Evolutionary conservation across 2,113 vertebrate genomes (phyloP).

Genomic region (Scomber scombrus): DNA sequence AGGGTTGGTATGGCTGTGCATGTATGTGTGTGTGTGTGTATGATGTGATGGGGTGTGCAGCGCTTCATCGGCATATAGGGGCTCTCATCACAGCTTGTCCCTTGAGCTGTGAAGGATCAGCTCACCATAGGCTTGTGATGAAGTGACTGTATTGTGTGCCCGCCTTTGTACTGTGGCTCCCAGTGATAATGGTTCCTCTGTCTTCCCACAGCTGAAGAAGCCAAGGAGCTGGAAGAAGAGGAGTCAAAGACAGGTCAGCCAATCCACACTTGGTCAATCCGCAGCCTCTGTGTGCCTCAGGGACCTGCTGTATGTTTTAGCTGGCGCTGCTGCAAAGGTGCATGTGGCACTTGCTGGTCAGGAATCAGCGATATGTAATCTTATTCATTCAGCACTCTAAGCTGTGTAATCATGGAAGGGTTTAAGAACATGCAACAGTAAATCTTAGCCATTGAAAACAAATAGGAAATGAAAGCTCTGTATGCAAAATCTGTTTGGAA

Average conservation of each 20-base stretch:
- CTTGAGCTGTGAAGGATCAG: slow-evolving; percentile 73
- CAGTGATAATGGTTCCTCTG: slow-evolving; percentile 70
- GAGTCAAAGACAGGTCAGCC: slow-evolving; percentile 91
- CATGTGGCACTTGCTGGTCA: background rate
- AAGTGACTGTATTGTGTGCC: slow-evolving; percentile 59
- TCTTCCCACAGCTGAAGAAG: slow-evolving; percentile 87
- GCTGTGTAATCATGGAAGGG: background rate
- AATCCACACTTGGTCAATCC: slow-evolving; percentile 51
- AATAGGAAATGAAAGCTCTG: background rate
- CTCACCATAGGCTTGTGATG: slow-evolving; percentile 67
- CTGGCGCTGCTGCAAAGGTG: background rate
- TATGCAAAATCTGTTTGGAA: slow-evolving; percentile 10
- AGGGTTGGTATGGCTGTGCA: slow-evolving; percentile 44
- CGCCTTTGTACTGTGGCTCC: slow-evolving; percentile 52
- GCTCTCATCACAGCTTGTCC: slow-evolving; percentile 67
- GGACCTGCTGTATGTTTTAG: slow-evolving; percentile 10
- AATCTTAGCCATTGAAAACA: slow-evolving; percentile 13
- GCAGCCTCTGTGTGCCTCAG: slow-evolving; percentile 18
- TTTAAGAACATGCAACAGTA: slow-evolving; percentile 5
- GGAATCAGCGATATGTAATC: background rate
- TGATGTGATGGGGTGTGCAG: slow-evolving; percentile 27
- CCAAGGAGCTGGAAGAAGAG: slow-evolving; percentile 89
- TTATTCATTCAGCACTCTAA: slow-evolving; percentile 1
- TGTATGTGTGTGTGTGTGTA: slow-evolving; percentile 16
- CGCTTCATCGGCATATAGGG: slow-evolving; percentile 52